A percentile compares a stretch with the other conserved stretches of the same genome.
phyloP scores from a whole-genome alignment of 2,797 vertebrate species.

The Siniperca undulata region DNA sequence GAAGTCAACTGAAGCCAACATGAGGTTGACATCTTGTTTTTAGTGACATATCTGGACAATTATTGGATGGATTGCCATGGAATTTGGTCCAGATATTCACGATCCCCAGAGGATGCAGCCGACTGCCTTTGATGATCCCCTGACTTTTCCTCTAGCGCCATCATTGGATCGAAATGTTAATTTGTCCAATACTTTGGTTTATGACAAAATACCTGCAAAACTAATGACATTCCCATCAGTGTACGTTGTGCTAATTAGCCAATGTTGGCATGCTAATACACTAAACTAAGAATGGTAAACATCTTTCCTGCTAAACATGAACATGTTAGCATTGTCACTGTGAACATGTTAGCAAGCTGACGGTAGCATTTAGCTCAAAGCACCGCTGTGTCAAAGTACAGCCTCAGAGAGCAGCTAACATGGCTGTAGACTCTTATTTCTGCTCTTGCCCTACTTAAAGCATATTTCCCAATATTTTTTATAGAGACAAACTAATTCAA shows the following conservation, averaged over 20 bases:
- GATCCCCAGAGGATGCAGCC: not conserved
- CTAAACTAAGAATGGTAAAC: not conserved
- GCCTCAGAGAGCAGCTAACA: too few species aligned
- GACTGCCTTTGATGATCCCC: not conserved
- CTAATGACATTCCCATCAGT: not conserved
- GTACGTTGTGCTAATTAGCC: not conserved
- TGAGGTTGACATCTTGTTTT: not conserved
- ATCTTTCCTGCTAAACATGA: not conserved
- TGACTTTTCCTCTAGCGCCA: not conserved
- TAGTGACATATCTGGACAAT: not conserved
- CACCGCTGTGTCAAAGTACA: too few species aligned
- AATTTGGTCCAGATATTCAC: not conserved
- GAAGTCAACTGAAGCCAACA: not conserved
- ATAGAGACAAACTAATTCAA: too few species aligned
- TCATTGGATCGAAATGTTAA: not conserved
- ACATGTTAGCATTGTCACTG: too few species aligned
- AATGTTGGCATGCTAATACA: not conserved
- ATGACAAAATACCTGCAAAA: constrained; percentile 5
- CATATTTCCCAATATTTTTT: too few species aligned
- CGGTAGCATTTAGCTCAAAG: too few species aligned
- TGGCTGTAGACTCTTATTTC: too few species aligned
- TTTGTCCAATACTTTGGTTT: not conserved
- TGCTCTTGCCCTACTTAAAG: too few species aligned
- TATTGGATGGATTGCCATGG: not conserved
- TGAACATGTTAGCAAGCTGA: too few species aligned